These are phyloP conservation scores for Pangasius djambal DNA, from an alignment of 2,797 vertebrate species.

Conservation along the genomic window DNA sequence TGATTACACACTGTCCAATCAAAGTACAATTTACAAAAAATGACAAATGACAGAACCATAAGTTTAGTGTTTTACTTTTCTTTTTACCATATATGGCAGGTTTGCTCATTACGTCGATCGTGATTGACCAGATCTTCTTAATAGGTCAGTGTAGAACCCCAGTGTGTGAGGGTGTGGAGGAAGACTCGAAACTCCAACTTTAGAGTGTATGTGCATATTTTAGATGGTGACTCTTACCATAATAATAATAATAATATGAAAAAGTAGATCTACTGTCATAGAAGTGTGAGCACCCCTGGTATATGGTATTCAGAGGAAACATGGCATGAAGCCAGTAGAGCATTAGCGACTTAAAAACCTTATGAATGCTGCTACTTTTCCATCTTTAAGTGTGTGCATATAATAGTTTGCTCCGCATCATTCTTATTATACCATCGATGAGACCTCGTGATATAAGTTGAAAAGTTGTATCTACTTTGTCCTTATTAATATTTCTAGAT, in stretches of 20 bases:
- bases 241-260: no score
- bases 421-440: neutral
- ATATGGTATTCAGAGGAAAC: neutral
- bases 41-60: neutral
- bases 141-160: no score
- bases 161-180: no score
- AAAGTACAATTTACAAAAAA: neutral
- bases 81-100: neutral
- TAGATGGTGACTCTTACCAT: no score
- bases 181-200: no score
- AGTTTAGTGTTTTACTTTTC: neutral
- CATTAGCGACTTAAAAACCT: neutral
- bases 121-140: no score
- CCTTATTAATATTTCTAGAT: neutral
- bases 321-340: neutral
- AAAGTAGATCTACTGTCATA: no score
- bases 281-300: no score
- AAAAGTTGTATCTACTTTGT: constrained; percentile 9
- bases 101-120: no score
- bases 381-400: neutral
- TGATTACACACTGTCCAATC: neutral
- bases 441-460: neutral
- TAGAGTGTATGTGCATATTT: no score
- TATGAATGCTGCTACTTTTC: neutral
- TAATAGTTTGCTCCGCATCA: neutral